Percentiles rank a stretch among this genome's conserved stretches.
Conservation (phyloP, 2,888 invertebrate species). For the Cabera pusaria region DNA sequence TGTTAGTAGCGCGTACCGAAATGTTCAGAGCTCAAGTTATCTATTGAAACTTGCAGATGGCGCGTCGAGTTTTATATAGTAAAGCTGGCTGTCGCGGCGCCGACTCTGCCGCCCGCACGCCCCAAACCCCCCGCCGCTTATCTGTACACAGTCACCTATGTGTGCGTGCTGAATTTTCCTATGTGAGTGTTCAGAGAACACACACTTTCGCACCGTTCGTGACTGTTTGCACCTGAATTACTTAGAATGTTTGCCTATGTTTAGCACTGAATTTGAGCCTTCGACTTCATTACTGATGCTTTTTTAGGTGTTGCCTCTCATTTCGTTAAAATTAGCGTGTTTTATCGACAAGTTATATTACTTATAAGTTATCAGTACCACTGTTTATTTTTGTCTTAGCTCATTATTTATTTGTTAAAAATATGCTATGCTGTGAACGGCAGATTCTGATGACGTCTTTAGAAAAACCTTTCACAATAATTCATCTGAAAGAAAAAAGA, state of each 20-base stretch:
- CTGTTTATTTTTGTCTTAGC: too few relatives aligned
- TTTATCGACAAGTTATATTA: too few relatives aligned
- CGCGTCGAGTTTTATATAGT: slow-evolving; percentile 79
- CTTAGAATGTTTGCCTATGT: slow-evolving; percentile 43
- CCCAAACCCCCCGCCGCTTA: slow-evolving; percentile 20
- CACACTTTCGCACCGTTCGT: slow-evolving; percentile 39
- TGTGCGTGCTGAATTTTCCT: slow-evolving; percentile 35
- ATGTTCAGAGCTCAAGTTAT: slow-evolving; percentile 76
- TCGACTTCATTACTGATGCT: too few relatives aligned
- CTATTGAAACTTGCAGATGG: slow-evolving; percentile 82
- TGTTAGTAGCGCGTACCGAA: slow-evolving; percentile 73
- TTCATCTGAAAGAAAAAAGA: too few relatives aligned
- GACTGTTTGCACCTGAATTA: slow-evolving; percentile 48
- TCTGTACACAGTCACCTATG: slow-evolving; percentile 30
- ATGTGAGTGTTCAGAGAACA: slow-evolving; percentile 48
- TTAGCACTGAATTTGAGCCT: slow-evolving; percentile 4
- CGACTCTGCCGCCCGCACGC: slow-evolving; percentile 42
- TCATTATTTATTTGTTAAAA: too few relatives aligned
- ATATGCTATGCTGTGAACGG: too few relatives aligned
- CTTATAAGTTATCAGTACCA: too few relatives aligned
- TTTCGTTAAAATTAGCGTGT: too few relatives aligned
- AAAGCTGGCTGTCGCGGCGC: slow-evolving; percentile 58
- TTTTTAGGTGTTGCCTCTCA: too few relatives aligned
- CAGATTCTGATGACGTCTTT: too few relatives aligned
- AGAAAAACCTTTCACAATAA: too few relatives aligned